Base-by-base conservation (phyloP, 2,888 invertebrate genomes). In the Catocala nupta region DNA sequence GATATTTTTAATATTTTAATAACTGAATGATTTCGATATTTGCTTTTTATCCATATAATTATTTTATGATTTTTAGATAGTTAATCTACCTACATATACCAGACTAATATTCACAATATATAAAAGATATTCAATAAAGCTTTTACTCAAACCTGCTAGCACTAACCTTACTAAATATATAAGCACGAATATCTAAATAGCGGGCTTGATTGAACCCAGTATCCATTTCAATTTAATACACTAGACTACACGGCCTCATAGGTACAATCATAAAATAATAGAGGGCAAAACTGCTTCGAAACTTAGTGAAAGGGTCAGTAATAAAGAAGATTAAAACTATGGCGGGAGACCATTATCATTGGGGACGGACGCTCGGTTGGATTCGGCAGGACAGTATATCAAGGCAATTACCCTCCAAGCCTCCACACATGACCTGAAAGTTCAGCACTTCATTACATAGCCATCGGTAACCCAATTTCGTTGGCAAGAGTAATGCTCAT, bases 321-420 rank as follows among this genome's bases (percentile, higher is more conserved):
- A 90, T 91, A 91, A 91, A 91, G 89, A 89, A 91, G 91, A 91
- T 92, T 92, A 91, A 90, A 92, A 92, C 90, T 91, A 90, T 87
- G 83, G 83, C 81, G 84, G 71, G 80, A 65, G 71, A 83, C 85
- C 85, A 88, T 90, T 90, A 89, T 87, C 83, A 82, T 78, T 67
- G 80, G 72, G 75, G 73, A 71, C 74, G 78, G 73, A 70, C 73
- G 80, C 73, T 77, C 80, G 80, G 75, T 71, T 76, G 84, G 81
- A 78, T 82, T 81, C 82, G 80, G 81, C 81, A 81, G 83, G 76
- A 77, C 85, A 86, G 83, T 90, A 90, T 88, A 90, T 91, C 87
- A 90, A 70, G 71, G 81, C 86, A 89, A 90, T 90, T 89, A 87
- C 86, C 80, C 77, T 80, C 75, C 74, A 68, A 81, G 78, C 75